Percentiles rank a stretch among this genome's conserved stretches.
Conservation (phyloP, 2,888 invertebrate species). For the Zootermopsis nevadensis region DNA sequence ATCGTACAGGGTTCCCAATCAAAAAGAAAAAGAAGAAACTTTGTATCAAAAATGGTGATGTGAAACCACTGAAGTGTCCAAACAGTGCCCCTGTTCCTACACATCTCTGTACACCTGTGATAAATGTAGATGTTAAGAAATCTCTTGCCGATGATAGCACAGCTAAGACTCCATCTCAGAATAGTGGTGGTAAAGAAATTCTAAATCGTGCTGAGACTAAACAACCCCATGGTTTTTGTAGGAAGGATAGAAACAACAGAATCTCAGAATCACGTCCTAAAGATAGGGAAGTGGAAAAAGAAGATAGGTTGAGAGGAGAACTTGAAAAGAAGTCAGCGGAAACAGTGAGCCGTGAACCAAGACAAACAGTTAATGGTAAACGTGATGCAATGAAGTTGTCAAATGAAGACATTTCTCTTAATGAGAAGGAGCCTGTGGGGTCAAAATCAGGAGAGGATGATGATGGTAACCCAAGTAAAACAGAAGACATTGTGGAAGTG, state of each 20-base stretch:
- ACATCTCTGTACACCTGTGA: constrained; percentile 37
- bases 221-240: neutral
- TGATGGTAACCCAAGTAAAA: neutral
- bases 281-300: neutral
- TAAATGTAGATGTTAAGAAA: constrained; percentile 43
- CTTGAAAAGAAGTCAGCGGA: constrained; percentile 1
- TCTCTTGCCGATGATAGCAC: constrained; percentile 8
- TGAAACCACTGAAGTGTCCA: neutral
- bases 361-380: constrained; percentile 28
- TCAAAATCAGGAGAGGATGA: neutral
- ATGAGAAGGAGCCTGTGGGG: neutral
- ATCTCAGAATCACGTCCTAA: constrained; percentile 13
- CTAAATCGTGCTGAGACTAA: constrained; percentile 11
- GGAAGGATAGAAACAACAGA: constrained; percentile 8
- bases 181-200: neutral
- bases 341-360: constrained; percentile 20
- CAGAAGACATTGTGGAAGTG: constrained; percentile 3
- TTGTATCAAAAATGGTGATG: neutral
- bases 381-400: neutral
- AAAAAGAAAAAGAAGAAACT: constrained; percentile 86
- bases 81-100: neutral
- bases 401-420: neutral
- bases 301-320: neutral
- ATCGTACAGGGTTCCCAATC: constrained; percentile 89
- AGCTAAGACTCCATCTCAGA: neutral